Evolutionary conservation across 2,113 vertebrate genomes (phyloP).

Genomic region (Nicator chloris): DNA sequence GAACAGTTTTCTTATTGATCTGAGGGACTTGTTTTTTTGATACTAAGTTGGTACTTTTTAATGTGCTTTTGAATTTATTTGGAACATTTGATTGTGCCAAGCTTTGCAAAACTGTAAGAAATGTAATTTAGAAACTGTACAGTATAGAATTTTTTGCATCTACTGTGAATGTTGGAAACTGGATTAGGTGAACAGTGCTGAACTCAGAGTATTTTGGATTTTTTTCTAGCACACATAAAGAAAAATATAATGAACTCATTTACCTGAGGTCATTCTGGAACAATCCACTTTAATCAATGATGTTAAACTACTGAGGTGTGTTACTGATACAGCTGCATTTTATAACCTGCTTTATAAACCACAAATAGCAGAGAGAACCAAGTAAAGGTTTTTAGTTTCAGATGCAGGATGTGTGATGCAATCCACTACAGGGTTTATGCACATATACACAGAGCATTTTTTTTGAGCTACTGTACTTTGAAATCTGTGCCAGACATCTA

Average conservation of each 20-base stretch:
- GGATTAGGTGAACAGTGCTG: background rate
- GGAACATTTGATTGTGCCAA: background rate
- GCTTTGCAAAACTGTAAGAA: background rate
- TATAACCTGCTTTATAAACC: background rate
- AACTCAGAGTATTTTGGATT: background rate
- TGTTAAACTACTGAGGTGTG: background rate
- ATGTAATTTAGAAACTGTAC: background rate
- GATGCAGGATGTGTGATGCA: conserved; percentile 31
- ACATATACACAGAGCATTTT: conserved; percentile 15
- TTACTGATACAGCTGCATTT: background rate
- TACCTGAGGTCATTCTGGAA: background rate
- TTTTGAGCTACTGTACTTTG: conserved; percentile 51
- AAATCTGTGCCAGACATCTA: conserved; percentile 62
- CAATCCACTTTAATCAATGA: background rate
- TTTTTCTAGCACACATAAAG: background rate
- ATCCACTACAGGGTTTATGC: background rate
- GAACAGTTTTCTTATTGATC: background rate
- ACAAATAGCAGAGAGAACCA: background rate
- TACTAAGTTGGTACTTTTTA: background rate
- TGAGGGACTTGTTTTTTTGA: background rate
- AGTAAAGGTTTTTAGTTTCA: background rate
- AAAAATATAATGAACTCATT: conserved; percentile 23
- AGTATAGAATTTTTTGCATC: background rate
- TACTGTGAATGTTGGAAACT: background rate
- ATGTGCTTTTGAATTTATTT: background rate